Evolutionary conservation across 2,888 invertebrate species (phyloP), one percentile per base, ranked within the genome.

Genomic region (Digitonthophagus gazella): DNA sequence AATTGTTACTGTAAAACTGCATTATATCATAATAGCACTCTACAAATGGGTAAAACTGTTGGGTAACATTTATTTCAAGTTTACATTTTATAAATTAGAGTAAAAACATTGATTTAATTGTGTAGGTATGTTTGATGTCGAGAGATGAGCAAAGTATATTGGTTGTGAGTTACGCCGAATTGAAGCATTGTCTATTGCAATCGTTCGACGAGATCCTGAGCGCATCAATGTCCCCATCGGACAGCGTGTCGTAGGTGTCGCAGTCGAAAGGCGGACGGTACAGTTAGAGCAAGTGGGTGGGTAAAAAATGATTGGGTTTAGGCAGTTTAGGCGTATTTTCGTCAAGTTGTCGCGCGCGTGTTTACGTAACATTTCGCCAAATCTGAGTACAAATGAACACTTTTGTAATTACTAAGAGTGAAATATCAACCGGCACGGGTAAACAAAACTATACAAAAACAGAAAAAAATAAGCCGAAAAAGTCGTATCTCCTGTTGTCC

Each of bases 81-180:
- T 66, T 11, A 67, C 1, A 19, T 63, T 67, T 15, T 15, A 6
- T 8, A 66, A 44, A 44, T 11, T 3, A 44, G 11, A 44, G 2
- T 3, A 22, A 22, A 6, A 44, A 44, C 6, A 44, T 1, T 44
- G 11, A 44, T 44, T 74, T 67, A 75, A 67, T 71, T 68, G 74
- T 72, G 73, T 80, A 94, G 92, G 93, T 99, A 77, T 95, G 95
- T 84, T 85, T 99, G 76, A 95, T 95, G 90, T 97, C 98, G 1
- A 89, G 97, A 72, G 98, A 98, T 83, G 97, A 96, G 83, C 96
- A 97, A 83, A 98, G 96, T 83, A 91, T 98, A 72, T 86, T 99
- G 76, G 95, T 99, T 72, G 97, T 98, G 72, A 93, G 95, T 71
- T 99, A 95, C 83, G 91, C 93, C 16, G 98, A 99, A 83, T 86